A percentile compares a stretch with the other conserved stretches of the same genome.
These are phyloP conservation scores for Conchocele bisecta DNA, from an alignment of 2,888 invertebrate species.

Conservation along the genomic window DNA sequence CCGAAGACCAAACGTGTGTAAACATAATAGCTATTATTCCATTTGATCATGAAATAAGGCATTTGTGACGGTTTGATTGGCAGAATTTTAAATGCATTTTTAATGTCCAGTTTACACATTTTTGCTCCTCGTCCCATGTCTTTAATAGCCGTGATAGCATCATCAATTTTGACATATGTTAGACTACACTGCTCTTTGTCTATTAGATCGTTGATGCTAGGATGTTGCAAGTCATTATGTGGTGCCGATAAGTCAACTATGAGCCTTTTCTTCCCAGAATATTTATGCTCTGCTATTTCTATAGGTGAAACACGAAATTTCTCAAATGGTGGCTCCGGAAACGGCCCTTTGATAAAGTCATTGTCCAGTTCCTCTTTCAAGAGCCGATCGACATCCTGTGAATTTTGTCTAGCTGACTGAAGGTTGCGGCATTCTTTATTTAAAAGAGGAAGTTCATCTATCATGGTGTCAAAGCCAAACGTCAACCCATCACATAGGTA, in stretches of 20 bases:
- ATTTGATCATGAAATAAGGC: slow-evolving; percentile 43
- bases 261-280: slow-evolving; percentile 45
- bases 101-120: slow-evolving; percentile 46
- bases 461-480: too few species aligned
- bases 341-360: slow-evolving; percentile 48
- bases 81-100: slow-evolving; percentile 47
- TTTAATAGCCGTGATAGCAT: slow-evolving; percentile 43
- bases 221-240: slow-evolving; percentile 37
- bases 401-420: too few species aligned
- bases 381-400: too few species aligned
- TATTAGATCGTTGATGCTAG: slow-evolving; percentile 51
- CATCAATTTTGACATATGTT: slow-evolving; percentile 50
- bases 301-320: slow-evolving; percentile 40
- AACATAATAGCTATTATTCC: slow-evolving; percentile 38
- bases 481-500: too few species aligned
- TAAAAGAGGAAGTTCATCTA: too few species aligned
- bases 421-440: too few species aligned
- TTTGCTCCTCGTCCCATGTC: slow-evolving; percentile 14
- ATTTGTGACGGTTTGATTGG: slow-evolving; percentile 31
- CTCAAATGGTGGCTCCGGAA: slow-evolving; percentile 23
- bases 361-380: slow-evolving; percentile 52
- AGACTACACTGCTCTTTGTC: slow-evolving; percentile 46
- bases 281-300: slow-evolving; percentile 47
- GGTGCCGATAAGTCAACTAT: slow-evolving; percentile 56
- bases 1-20: slow-evolving; percentile 44